Percentiles rank a stretch among this genome's conserved stretches.
Conservation (phyloP, 2,888 invertebrate species). For the Odontothrips loti region DNA sequence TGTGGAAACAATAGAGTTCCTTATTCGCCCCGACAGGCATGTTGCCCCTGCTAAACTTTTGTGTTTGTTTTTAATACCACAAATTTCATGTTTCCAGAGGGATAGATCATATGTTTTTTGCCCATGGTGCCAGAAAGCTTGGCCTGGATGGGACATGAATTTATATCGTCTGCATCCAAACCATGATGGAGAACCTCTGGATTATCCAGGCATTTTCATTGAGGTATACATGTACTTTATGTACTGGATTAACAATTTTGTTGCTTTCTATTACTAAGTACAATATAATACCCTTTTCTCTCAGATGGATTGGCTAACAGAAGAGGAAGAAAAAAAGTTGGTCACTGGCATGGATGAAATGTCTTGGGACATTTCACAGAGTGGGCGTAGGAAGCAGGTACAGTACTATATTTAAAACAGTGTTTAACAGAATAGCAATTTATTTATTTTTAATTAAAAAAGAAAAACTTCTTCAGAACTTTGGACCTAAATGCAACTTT, state of each 20-base stretch:
- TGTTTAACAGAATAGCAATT: neutral
- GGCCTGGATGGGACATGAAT: slow-evolving; percentile 46
- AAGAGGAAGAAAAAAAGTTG: slow-evolving; percentile 62
- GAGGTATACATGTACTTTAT: slow-evolving; percentile 48
- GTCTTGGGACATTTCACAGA: slow-evolving; percentile 90
- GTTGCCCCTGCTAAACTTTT: slow-evolving; percentile 29
- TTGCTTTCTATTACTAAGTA: neutral
- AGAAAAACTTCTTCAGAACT: slow-evolving; percentile 67
- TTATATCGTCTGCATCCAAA: slow-evolving; percentile 54
- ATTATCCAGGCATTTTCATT: slow-evolving; percentile 49
- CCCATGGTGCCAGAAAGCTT: slow-evolving; percentile 67
- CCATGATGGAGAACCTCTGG: slow-evolving; percentile 58
- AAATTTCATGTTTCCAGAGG: slow-evolving; percentile 46
- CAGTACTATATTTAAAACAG: neutral
- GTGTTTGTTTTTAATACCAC: slow-evolving; percentile 27
- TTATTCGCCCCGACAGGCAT: slow-evolving; percentile 27
- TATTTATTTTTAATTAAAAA: slow-evolving; percentile 35
- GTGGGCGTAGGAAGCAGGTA: slow-evolving; percentile 88
- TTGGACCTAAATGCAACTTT: slow-evolving; percentile 97
- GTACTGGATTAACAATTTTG: neutral
- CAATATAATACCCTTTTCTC: slow-evolving; percentile 41
- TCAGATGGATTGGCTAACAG: slow-evolving; percentile 66
- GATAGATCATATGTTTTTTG: slow-evolving; percentile 68
- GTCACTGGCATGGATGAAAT: slow-evolving; percentile 67
- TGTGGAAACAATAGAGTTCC: neutral